Evolutionary conservation across 2,797 vertebrate genomes (phyloP), one percentile per base, ranked within the genome.

Genomic region (Leucoraja ocellata): DNA sequence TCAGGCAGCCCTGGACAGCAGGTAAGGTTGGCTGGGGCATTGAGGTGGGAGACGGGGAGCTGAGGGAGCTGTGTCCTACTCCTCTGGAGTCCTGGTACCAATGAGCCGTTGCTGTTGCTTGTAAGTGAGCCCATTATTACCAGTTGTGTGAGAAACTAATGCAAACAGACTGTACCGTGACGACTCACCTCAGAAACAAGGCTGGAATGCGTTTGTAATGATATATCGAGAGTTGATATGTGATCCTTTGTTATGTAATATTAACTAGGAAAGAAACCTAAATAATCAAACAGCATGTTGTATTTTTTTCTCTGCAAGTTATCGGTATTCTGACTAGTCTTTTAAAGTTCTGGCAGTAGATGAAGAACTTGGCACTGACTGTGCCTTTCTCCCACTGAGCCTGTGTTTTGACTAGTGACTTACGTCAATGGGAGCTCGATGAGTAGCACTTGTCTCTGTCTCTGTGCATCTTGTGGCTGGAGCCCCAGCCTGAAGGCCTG

Each of bases 111-210:
- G 18, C n/a, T 88, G 84, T 8, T 21, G 16, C 63, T 32, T 88
- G 84, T 88, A 88, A 88, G 84, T 88, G 84, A 88, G 32, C 65
- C 63, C n/a, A 63, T 36, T 88, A 68, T 68, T 88, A 88, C n/a
- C 84, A 10, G 16, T 68, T 68, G 61, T 68, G 58, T 36, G 61
- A 68, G 61, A 88, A 68, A 36, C 84, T 88, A 54, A 21, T 88
- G 14, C 0, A 13, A 86, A 86, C 25, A 86, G 18, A n/a, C 16
- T 9, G 28, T 18, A 68, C 25, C 13, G n/a, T 88, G n/a, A 88
- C 28, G 36, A 16, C 61, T 23, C 18, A 88, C n/a, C 65, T 68
- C n/a, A 68, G 36, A 68, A 88, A 32, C 18, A 32, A 68, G n/a
- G 61, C 7, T 68, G 16, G 28, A 68, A 6, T 68, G 61, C 68